Conservation (phyloP, 2,888 invertebrate species). For the Ferrisia virgata region DNA sequence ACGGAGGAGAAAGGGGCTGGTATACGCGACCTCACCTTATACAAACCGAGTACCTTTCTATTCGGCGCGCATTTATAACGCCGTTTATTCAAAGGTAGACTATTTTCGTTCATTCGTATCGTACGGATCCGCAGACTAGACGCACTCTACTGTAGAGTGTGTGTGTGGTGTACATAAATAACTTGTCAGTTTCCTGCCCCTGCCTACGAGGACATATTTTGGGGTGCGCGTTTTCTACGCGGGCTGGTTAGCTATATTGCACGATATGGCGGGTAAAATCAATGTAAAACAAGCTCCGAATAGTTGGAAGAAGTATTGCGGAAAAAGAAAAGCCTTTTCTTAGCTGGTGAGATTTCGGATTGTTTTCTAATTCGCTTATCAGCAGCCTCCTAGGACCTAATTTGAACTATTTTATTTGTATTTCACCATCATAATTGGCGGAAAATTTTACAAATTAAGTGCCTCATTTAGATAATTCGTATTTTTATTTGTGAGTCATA, state of each 20-base stretch:
- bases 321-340: too few relatives aligned
- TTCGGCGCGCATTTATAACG: background rate
- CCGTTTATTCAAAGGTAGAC: background rate
- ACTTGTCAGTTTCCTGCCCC: too few relatives aligned
- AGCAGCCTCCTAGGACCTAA: background rate
- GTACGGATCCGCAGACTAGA: background rate
- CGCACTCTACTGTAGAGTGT: too few relatives aligned
- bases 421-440: too few relatives aligned
- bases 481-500: background rate
- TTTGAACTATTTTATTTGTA: background rate
- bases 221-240: background rate
- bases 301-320: too few relatives aligned
- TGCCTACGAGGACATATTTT: background rate
- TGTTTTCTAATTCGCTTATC: background rate
- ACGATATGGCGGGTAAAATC: background rate
- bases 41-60: constrained; percentile 36
- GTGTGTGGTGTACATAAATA: too few relatives aligned
- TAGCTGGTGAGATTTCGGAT: too few relatives aligned
- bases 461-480: background rate
- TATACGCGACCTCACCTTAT: constrained; percentile 11
- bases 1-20: background rate
- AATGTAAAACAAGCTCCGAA: background rate
- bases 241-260: too few relatives aligned
- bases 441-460: background rate
- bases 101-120: background rate